Percentiles rank a stretch among this genome's conserved stretches.
Evolutionary conservation across 2,888 invertebrate species (phyloP).

Genomic region (Pelosia muscerda): DNA sequence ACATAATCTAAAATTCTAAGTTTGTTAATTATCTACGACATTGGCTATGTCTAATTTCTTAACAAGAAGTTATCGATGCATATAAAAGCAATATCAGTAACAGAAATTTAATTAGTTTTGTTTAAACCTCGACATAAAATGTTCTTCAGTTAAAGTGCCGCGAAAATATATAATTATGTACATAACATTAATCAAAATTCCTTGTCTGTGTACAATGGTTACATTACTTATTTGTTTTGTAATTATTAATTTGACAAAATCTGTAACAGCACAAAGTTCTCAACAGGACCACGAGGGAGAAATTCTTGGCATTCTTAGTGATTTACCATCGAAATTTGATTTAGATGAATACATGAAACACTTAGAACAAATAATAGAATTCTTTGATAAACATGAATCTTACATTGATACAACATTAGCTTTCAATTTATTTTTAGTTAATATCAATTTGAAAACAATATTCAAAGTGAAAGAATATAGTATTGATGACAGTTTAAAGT

Average conservation of each 20-base stretch:
- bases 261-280: neutral
- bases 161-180: conserved; percentile 16
- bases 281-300: neutral
- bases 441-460: neutral
- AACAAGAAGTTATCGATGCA: neutral
- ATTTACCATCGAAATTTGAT: neutral
- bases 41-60: neutral
- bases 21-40: neutral
- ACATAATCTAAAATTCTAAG: neutral
- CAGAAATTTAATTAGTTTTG: neutral
- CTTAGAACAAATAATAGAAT: neutral
- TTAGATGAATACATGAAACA: neutral
- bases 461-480: neutral
- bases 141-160: conserved; percentile 2
- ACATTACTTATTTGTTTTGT: conserved; percentile 7
- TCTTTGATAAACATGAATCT: neutral
- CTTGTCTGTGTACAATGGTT: conserved; percentile 14
- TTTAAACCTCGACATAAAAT: neutral
- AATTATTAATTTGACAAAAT: neutral
- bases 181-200: conserved; percentile 26
- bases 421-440: neutral
- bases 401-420: neutral
- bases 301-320: neutral
- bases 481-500: neutral
- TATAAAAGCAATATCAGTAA: neutral